Percentiles rank a stretch among this genome's conserved stretches.
Conservation (phyloP, 2,113 vertebrate genomes). For the Ctenodactylus gundi region DNA sequence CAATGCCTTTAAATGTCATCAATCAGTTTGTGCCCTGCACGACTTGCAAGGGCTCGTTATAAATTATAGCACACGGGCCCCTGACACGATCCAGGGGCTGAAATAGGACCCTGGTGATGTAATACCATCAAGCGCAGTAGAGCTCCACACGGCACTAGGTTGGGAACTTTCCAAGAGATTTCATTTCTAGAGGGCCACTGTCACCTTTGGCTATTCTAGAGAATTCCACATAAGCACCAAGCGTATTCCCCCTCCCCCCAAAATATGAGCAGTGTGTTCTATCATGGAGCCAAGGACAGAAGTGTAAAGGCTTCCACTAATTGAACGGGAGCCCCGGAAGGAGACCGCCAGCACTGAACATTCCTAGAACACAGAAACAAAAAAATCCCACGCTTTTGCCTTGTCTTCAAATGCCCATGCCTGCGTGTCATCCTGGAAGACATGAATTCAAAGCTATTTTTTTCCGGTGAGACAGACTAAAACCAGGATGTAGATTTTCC, state of each 20-base stretch:
- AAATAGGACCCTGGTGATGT: background rate
- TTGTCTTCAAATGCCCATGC: conserved; percentile 56
- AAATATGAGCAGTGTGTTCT: too few relatives aligned
- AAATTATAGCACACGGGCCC: background rate
- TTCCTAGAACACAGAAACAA: too few relatives aligned
- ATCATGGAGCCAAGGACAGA: too few relatives aligned
- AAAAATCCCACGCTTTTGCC: too few relatives aligned
- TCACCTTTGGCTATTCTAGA: background rate
- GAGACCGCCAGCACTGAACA: too few relatives aligned
- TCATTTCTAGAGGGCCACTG: background rate
- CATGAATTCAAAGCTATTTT: conserved; percentile 71
- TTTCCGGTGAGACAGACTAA: conserved; percentile 79
- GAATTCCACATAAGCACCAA: background rate
- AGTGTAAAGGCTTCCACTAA: too few relatives aligned
- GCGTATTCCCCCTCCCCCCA: too few relatives aligned
- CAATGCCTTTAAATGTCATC: conserved; percentile 64
- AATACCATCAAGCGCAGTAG: conserved; percentile 17
- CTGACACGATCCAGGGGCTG: background rate
- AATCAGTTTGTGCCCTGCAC: background rate
- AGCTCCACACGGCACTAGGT: background rate
- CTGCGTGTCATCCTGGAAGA: conserved; percentile 47
- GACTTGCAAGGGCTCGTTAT: conserved; percentile 48
- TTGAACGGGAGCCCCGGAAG: too few relatives aligned
- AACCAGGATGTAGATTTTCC: conserved; percentile 86
- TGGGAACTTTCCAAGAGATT: conserved; percentile 13